A percentile compares a stretch with the other conserved stretches of the same genome.
These are phyloP conservation scores for Caenorhabditis latens DNA, from an alignment of 1,140 invertebrate genomes.

Conservation along the genomic window DNA sequence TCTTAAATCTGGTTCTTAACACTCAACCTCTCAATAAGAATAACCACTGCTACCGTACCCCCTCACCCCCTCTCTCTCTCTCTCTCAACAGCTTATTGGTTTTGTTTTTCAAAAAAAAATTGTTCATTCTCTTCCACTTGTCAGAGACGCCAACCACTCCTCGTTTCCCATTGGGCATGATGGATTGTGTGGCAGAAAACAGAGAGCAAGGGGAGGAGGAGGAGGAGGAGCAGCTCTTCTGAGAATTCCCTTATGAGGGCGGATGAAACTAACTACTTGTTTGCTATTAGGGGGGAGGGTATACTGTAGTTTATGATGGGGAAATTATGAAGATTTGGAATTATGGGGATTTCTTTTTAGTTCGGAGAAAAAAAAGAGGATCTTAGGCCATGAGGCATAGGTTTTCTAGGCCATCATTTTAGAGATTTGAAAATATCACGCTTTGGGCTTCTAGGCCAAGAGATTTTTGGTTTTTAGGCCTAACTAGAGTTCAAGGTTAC, in stretches of 20 bases:
- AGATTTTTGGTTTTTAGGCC: too few species aligned
- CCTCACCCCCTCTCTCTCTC: too few species aligned
- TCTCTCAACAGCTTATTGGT: neutral
- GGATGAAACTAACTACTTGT: constrained; percentile 6
- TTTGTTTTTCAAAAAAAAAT: neutral
- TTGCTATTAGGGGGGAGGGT: neutral
- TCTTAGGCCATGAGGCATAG: too few species aligned
- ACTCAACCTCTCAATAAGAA: too few species aligned
- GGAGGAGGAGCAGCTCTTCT: neutral
- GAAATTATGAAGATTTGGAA: too few species aligned
- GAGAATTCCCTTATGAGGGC: constrained; percentile 18
- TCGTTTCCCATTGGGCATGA: neutral
- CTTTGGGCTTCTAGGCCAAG: too few species aligned
- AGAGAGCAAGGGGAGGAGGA: neutral
- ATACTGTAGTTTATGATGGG: neutral
- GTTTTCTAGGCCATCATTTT: too few species aligned
- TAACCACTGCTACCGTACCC: constrained; percentile 2
- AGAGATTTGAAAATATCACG: too few species aligned
- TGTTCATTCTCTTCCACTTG: neutral
- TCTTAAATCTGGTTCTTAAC: too few species aligned
- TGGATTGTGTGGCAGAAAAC: neutral
- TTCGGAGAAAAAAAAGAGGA: too few species aligned
- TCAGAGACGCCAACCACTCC: neutral
- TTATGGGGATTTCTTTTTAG: too few species aligned
- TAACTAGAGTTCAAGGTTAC: too few species aligned